Conservation (phyloP, 64 coral and sea anemone species). For the Actinia tenebrosa region DNA sequence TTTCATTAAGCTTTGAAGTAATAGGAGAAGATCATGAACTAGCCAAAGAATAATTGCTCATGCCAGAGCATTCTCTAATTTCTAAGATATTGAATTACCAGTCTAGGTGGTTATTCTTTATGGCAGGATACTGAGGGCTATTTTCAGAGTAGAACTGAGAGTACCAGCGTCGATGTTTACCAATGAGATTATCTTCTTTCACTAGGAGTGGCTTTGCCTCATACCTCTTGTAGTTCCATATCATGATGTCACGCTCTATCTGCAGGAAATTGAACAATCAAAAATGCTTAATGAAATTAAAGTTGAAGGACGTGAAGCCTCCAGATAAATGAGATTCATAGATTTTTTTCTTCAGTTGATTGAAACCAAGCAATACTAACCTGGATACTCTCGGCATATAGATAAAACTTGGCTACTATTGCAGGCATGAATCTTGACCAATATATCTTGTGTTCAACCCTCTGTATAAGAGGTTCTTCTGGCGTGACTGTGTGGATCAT, state of each 20-base stretch:
- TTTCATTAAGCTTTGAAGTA: no score
- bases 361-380: conserved; percentile 19
- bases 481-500: conserved; percentile 68
- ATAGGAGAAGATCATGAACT: no score
- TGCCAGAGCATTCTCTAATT: not conserved
- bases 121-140: conserved; percentile 50
- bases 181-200: conserved; percentile 73
- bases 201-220: conserved; percentile 54
- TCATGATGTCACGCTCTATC: conserved; percentile 86
- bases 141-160: conserved; percentile 81
- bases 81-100: conserved; percentile 44
- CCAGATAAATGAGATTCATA: no score
- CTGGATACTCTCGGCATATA: conserved; percentile 73
- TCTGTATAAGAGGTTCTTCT: conserved; percentile 77
- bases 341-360: no score
- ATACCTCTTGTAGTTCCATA: conserved; percentile 89
- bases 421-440: conserved; percentile 31
- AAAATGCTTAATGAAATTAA: no score
- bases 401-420: conserved; percentile 44
- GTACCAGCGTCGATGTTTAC: conserved; percentile 82
- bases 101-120: conserved; percentile 46
- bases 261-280: not conserved
- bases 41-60: no score
- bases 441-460: conserved; percentile 63
- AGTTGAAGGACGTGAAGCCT: no score